A percentile compares a stretch with the other conserved stretches of the same genome.
Conservation (phyloP, 2,797 vertebrate genomes). For the Saguinus oedipus region DNA sequence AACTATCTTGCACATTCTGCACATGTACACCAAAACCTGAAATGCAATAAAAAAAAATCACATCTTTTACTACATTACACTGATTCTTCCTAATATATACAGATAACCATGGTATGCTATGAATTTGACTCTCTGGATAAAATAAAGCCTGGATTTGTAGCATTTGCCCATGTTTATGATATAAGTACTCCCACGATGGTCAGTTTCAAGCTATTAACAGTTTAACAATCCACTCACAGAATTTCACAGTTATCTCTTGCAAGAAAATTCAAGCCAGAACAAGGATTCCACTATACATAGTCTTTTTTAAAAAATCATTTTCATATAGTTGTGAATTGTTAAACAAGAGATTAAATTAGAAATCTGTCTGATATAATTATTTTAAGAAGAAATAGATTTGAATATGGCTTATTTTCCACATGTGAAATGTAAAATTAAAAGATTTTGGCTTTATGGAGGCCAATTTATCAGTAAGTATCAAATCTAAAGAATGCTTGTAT, state of each 20-base stretch:
- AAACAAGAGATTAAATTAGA: neutral
- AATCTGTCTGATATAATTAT: neutral
- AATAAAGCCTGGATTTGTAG: neutral
- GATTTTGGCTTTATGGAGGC: neutral
- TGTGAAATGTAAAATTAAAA: conserved; percentile 17
- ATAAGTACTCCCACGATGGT: neutral
- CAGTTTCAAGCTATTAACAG: neutral
- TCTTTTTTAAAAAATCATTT: neutral
- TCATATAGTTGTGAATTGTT: neutral
- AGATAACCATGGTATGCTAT: neutral
- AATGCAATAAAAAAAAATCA: too few species aligned
- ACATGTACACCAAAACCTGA: too few species aligned
- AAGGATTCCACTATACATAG: neutral
- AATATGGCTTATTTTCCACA: neutral
- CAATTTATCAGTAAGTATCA: neutral
- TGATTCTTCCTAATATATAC: neutral
- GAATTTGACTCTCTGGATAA: neutral
- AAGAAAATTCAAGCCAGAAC: neutral
- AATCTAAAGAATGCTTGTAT: neutral
- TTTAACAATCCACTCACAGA: neutral
- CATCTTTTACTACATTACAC: neutral
- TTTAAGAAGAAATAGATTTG: neutral
- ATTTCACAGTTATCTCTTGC: neutral
- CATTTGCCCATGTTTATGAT: neutral
- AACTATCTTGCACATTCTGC: too few species aligned